A percentile compares a stretch with the other conserved stretches of the same genome.
These are phyloP conservation scores for Clarias laeviceps DNA, from an alignment of 2,797 vertebrate species.

Conservation along the genomic window DNA sequence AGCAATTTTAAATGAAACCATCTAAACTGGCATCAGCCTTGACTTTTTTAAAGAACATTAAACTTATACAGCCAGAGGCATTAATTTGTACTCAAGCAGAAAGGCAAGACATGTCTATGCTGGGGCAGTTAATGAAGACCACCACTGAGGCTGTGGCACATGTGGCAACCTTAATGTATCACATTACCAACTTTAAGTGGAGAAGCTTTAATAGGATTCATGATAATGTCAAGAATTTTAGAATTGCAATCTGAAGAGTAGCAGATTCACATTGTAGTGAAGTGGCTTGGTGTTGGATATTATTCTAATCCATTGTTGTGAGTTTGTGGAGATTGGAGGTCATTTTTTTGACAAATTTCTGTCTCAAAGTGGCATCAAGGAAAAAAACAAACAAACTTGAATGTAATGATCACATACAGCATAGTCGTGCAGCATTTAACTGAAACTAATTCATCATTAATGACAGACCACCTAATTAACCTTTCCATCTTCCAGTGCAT, in stretches of 20 bases:
- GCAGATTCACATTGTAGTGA: constrained; percentile 5
- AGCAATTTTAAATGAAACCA: constrained; percentile 39
- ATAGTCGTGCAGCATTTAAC: not conserved
- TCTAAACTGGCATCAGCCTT: constrained; percentile 18
- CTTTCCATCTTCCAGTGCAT: constrained; percentile 37
- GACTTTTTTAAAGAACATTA: constrained; percentile 29
- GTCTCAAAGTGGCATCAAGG: constrained; percentile 12
- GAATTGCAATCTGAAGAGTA: constrained; percentile 3
- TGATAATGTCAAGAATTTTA: constrained; percentile 14
- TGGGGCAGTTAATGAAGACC: constrained; percentile 14
- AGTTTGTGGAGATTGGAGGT: not conserved
- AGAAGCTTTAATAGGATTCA: constrained; percentile 12
- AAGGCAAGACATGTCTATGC: constrained; percentile 19
- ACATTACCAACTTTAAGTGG: not conserved
- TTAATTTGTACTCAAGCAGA: constrained; percentile 34
- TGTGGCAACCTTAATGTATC: constrained; percentile 16
- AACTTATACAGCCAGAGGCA: constrained; percentile 15
- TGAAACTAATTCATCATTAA: constrained; percentile 1
- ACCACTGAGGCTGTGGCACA: constrained; percentile 29
- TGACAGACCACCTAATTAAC: constrained; percentile 9
- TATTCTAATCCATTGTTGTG: constrained; percentile 4
- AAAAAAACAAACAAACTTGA: not conserved
- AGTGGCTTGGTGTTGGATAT: constrained; percentile 18
- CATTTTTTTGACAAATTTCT: constrained; percentile 2
- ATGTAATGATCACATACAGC: constrained; percentile 7